Conservation (phyloP, 2,113 vertebrate species). For the Rhegmatorhina hoffmannsi region DNA sequence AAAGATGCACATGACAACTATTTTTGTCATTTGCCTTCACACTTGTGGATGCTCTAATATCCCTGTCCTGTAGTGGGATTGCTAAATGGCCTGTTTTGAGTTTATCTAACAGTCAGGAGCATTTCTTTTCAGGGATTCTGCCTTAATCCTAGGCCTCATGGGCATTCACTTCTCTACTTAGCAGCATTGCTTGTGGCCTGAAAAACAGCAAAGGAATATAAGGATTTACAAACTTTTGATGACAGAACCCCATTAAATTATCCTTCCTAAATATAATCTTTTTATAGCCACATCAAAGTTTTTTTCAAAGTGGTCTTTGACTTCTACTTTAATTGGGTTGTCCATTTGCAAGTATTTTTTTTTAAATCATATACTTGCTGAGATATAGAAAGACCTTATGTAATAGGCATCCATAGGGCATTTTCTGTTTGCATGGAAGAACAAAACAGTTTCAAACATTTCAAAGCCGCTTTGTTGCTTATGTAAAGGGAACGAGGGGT, state of each 20-base stretch:
- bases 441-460: constrained; percentile 39
- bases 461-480: constrained; percentile 52
- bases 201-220: not conserved
- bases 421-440: constrained; percentile 43
- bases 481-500: constrained; percentile 11
- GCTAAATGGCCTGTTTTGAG: not conserved
- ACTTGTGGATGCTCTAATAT: not conserved
- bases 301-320: constrained; percentile 57
- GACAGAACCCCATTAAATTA: not conserved
- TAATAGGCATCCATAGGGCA: constrained; percentile 52
- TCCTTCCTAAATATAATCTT: constrained; percentile 13
- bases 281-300: constrained; percentile 22
- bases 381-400: constrained; percentile 37
- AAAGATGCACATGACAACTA: not conserved
- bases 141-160: not conserved
- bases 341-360: constrained; percentile 65
- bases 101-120: not conserved
- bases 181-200: not conserved
- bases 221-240: not conserved
- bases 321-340: constrained; percentile 39
- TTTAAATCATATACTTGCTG: constrained; percentile 57
- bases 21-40: not conserved
- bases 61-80: not conserved
- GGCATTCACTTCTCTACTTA: not conserved
- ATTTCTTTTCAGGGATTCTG: not conserved